A percentile compares a stretch with the other conserved stretches of the same genome.
Evolutionary conservation across 2,113 vertebrate species (phyloP).

Genomic region (Dicaeum eximium): DNA sequence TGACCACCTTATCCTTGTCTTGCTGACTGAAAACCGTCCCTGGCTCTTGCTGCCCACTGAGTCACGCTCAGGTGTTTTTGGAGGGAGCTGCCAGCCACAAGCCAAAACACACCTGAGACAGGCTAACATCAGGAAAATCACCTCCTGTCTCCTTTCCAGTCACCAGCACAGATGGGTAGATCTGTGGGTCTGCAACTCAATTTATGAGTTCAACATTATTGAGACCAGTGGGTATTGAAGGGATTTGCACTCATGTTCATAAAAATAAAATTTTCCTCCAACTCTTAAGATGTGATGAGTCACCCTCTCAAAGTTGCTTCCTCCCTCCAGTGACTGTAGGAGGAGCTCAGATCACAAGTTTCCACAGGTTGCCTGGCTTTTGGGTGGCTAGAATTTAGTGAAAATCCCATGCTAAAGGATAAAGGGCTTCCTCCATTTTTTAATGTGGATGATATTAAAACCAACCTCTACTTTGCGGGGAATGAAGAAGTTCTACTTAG

Average conservation of each 20-base stretch:
- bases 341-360: background rate
- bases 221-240: background rate
- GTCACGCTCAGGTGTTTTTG: background rate
- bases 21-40: background rate
- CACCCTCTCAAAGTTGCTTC: background rate
- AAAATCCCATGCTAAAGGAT: background rate
- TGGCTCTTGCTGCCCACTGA: accelerated
- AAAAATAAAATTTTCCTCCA: background rate
- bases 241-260: background rate
- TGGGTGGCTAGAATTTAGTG: background rate
- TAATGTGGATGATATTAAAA: conserved; percentile 18
- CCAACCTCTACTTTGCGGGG: background rate
- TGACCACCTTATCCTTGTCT: background rate
- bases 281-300: background rate
- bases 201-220: background rate
- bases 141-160: background rate
- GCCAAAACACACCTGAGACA: background rate
- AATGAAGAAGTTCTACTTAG: conserved; percentile 47
- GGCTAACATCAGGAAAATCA: background rate
- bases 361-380: background rate
- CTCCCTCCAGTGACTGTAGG: background rate
- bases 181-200: background rate
- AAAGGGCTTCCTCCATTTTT: conserved; percentile 4
- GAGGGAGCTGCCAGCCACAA: background rate
- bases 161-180: background rate